Base-by-base conservation (phyloP, 2,888 invertebrate species). In the Chrysolina haemoptera region DNA sequence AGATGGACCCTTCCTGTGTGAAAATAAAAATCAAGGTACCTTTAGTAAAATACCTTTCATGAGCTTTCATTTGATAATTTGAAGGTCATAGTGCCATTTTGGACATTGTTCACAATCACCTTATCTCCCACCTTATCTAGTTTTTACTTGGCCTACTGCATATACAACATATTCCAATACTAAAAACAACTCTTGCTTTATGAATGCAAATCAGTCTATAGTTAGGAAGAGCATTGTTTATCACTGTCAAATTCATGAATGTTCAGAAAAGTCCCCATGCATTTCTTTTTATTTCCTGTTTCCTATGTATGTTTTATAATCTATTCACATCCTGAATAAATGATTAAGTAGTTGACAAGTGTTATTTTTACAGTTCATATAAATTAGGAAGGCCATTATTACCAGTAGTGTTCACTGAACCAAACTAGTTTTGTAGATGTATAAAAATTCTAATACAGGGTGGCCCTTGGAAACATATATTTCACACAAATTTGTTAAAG, bases 271-370 rank as follows among this genome's bases (percentile, higher is more conserved):
- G 43, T 64, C 62, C 70, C 66, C 53, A 50, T 46, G 66, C 22
- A 35, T 64, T 50, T 73, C 73, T 53, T 70, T 22, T 66, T 50
- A 70, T 66, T 73, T 73, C 70, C 73, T 73, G 65, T 71, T 40
- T 67, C 67, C 67, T 62, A 43, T 67, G 64, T 46, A 73, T 64
- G 53, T 53, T 53, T 53, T 64, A 73, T 66, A 62, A 70, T 70
- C 67, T 67, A 48, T 22, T 18, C 62, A 70, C 70, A 73, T 73
- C 73, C 71, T 71, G 71, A 71, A 71, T 66, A n/a, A 64, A 50
- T 53, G 55, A 70, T 55, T 20, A 65, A 6, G 2, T 14, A 14
- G 22, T 16, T 22, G 59, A 1, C 35, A 27, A 27, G 27, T 59
- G 35, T 27, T 59, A 27, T 9, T 16, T 59, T n/a, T 16, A 59